Percentiles rank a stretch among this genome's conserved stretches.
Evolutionary conservation across 2,797 vertebrate species (phyloP).

Genomic region (Lycodopsis pacificus): DNA sequence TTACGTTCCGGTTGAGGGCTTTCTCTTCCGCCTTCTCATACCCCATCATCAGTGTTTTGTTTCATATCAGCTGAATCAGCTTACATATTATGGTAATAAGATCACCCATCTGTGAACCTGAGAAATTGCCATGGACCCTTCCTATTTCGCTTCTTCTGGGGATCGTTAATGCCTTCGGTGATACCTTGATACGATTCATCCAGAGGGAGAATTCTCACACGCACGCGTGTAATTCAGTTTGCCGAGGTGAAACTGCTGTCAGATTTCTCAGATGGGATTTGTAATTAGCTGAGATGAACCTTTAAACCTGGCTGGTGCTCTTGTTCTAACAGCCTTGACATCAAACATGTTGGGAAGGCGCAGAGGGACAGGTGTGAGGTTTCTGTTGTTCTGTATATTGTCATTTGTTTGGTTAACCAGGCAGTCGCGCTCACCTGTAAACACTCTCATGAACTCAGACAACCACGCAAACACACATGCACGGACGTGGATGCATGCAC

Average conservation of each 20-base stretch:
- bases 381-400: not conserved
- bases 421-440: not conserved
- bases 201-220: constrained; percentile 31
- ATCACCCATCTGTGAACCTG: constrained; percentile 63
- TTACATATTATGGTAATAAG: constrained; percentile 55
- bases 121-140: constrained; percentile 42
- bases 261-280: constrained; percentile 59
- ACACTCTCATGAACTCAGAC: not conserved
- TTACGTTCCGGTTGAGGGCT: constrained; percentile 34
- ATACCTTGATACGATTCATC: constrained; percentile 39
- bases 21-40: constrained; percentile 17
- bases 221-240: constrained; percentile 37
- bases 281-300: constrained; percentile 63
- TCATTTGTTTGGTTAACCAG: constrained; percentile 8
- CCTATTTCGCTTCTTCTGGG: constrained; percentile 38
- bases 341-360: constrained; percentile 23
- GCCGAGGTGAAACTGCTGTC: constrained; percentile 50
- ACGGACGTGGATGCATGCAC: not conserved
- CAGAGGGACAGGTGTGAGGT: not conserved
- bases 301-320: constrained; percentile 53
- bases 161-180: constrained; percentile 47
- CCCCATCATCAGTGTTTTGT: constrained; percentile 30
- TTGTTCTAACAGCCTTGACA: constrained; percentile 43
- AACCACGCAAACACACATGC: not conserved
- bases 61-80: constrained; percentile 56